phyloP scores from a whole-genome alignment of 2,113 vertebrate genomes.

The cattle (Bos taurus) region DNA sequence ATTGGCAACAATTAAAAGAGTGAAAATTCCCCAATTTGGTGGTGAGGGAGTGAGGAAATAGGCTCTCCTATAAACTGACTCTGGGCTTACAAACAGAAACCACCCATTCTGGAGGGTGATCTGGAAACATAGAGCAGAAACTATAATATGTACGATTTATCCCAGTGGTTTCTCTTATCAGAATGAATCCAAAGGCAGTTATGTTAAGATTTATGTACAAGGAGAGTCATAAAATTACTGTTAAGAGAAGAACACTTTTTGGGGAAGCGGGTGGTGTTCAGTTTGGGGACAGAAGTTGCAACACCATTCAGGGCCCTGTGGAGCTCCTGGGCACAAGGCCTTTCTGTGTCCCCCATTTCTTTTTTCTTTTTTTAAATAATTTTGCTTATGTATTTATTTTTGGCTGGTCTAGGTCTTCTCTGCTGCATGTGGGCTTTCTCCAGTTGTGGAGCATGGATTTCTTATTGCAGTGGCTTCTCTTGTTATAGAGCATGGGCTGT shows the following conservation, averaged over 20 bases:
- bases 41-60: neutral
- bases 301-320: neutral
- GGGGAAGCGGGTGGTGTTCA: neutral
- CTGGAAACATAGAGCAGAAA: neutral
- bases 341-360: neutral
- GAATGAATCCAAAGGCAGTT: conserved; percentile 6
- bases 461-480: neutral
- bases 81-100: neutral
- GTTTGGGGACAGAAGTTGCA: neutral
- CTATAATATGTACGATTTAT: neutral
- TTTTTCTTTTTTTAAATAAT: neutral
- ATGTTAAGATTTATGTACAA: neutral
- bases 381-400: neutral
- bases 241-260: neutral
- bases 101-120: neutral
- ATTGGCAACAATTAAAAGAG: conserved; percentile 34
- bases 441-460: neutral
- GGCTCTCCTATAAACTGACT: neutral
- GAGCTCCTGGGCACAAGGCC: neutral
- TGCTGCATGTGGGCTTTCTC: neutral
- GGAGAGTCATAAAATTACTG: neutral
- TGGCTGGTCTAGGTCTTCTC: neutral
- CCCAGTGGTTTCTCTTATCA: neutral
- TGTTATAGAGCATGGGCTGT: neutral
- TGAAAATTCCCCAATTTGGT: neutral